Percentiles rank a stretch among this genome's conserved stretches.
Evolutionary conservation across 2,113 vertebrate genomes (phyloP).

Genomic region (Cephalopterus ornatus): DNA sequence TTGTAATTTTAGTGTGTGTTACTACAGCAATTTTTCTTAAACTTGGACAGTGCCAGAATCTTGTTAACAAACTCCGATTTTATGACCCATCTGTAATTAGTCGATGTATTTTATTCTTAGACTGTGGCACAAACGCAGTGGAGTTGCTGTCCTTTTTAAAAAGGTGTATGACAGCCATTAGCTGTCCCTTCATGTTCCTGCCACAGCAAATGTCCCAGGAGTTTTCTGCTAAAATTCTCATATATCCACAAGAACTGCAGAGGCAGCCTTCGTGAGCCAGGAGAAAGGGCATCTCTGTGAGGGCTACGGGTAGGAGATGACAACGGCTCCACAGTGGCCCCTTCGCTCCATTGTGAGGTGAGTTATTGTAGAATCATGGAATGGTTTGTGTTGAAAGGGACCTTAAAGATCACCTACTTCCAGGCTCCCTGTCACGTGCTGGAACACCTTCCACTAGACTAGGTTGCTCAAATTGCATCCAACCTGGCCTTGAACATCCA

Average conservation of each 20-base stretch:
- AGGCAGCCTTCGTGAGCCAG: not conserved
- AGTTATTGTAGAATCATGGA: not conserved
- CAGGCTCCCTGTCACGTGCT: not conserved
- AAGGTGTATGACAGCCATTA: not conserved
- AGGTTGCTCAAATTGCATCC: not conserved
- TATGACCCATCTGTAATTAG: not conserved
- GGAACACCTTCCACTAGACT: not conserved
- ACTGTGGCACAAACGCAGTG: accelerated
- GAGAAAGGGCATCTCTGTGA: not conserved
- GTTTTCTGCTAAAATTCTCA: not conserved
- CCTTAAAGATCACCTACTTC: not conserved
- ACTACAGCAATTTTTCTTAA: not conserved
- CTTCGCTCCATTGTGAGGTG: accelerated
- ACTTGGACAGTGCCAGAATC: not conserved
- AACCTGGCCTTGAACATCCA: not conserved
- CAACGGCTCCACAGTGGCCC: not conserved
- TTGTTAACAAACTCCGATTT: not conserved
- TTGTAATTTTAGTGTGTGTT: not conserved
- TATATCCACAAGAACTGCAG: not conserved
- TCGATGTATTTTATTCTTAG: not conserved
- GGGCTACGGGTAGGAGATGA: not conserved
- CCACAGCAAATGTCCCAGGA: not conserved
- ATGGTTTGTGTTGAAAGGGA: not conserved
- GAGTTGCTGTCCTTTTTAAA: not conserved
- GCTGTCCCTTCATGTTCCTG: not conserved